These are phyloP conservation scores for Drosophila lacteicornis DNA, from an alignment of 1,140 invertebrate species.

Conservation along the genomic window DNA sequence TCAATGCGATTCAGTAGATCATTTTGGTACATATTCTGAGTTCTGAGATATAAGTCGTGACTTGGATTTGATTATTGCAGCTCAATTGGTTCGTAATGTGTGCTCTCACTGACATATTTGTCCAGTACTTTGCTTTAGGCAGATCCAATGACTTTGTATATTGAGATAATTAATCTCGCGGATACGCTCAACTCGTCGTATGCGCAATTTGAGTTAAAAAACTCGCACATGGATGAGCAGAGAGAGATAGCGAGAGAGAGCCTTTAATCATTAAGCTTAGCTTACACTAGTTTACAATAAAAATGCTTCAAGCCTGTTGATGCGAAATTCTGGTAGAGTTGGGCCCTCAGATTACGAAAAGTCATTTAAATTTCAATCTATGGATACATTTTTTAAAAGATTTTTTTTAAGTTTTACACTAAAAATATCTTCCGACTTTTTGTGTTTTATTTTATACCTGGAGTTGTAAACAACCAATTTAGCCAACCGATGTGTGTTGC, in stretches of 20 bases:
- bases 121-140: background rate
- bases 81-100: no score
- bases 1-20: no score
- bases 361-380: no score
- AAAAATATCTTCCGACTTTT: no score
- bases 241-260: constrained; percentile 1
- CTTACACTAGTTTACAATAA: background rate
- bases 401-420: no score
- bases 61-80: background rate
- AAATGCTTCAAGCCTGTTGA: no score
- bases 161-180: constrained; percentile 54
- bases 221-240: constrained; percentile 25
- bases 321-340: no score
- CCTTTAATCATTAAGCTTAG: constrained; percentile 18
- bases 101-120: background rate
- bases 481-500: no score
- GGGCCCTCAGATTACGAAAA: no score
- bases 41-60: background rate
- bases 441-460: no score
- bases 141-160: background rate
- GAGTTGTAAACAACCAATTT: no score
- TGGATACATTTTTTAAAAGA: no score
- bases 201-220: constrained; percentile 51
- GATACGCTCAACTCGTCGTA: constrained; percentile 44
- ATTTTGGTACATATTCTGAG: background rate